Percentiles rank a stretch among this genome's conserved stretches.
Conservation (phyloP, 2,113 vertebrate species). For the Triplophysa dalaica region DNA sequence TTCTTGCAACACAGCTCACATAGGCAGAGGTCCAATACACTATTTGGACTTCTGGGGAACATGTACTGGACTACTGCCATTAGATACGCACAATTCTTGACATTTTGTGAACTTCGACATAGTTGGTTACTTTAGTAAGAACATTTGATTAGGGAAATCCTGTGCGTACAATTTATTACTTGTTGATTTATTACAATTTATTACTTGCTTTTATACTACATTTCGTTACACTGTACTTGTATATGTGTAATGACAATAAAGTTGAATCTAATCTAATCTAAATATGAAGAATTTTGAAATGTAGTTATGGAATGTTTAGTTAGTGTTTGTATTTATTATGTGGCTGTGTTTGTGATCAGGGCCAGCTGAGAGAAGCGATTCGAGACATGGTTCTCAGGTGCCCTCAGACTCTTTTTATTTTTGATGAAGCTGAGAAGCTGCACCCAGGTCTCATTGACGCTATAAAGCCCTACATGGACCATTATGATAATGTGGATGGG, state of each 20-base stretch:
- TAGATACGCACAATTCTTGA: neutral
- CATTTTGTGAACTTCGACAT: neutral
- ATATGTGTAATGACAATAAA: too few relatives aligned
- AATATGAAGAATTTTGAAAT: neutral
- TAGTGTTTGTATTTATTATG: neutral
- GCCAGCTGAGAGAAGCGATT: constrained; percentile 79
- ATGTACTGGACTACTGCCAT: neutral
- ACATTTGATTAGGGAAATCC: too few relatives aligned
- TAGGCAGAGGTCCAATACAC: neutral
- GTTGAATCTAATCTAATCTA: too few relatives aligned
- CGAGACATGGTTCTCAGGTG: constrained; percentile 78
- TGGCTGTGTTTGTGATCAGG: constrained; percentile 66
- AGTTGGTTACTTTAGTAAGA: too few relatives aligned
- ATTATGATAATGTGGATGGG: constrained; percentile 61
- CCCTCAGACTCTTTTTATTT: constrained; percentile 86
- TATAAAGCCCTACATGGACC: constrained; percentile 82
- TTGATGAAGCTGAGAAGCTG: constrained; percentile 94
- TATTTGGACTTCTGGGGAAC: neutral
- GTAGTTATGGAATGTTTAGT: neutral
- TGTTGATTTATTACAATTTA: too few relatives aligned
- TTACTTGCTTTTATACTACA: too few relatives aligned
- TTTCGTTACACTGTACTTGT: too few relatives aligned
- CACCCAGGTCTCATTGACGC: constrained; percentile 83
- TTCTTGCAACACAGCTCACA: neutral
- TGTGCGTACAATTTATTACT: neutral